These are phyloP conservation scores for Syngnathus floridae DNA, from an alignment of 2,113 vertebrate species.

Conservation along the genomic window DNA sequence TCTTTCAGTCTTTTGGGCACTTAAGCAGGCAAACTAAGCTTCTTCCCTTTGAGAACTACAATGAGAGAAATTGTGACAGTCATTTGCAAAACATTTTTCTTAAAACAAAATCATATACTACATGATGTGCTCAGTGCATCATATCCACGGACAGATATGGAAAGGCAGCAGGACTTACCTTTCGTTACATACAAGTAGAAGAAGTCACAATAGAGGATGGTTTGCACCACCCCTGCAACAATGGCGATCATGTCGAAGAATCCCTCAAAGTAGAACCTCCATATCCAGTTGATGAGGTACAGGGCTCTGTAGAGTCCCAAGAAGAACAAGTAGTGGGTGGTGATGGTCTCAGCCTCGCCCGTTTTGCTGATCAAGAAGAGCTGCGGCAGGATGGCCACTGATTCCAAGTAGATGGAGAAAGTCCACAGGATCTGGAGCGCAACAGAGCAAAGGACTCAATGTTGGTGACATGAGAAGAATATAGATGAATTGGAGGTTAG, in stretches of 20 bases:
- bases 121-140: background rate
- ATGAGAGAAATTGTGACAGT: constrained; percentile 3
- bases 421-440: constrained; percentile 91
- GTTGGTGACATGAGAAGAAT: too few species aligned
- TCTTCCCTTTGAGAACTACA: constrained; percentile 98
- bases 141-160: background rate
- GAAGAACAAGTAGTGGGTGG: constrained; percentile 98
- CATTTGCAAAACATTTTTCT: too few species aligned
- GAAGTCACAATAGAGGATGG: constrained; percentile 98
- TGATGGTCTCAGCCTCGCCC: constrained; percentile 97
- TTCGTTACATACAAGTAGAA: constrained; percentile 99
- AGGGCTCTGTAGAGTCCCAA: constrained; percentile 93
- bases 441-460: background rate
- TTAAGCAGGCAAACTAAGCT: constrained; percentile 98
- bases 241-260: constrained; percentile 99
- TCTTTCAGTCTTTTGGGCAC: constrained; percentile 77
- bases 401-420: constrained; percentile 97
- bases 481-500: too few species aligned
- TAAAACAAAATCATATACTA: background rate
- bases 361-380: constrained; percentile 99
- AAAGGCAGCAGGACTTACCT: constrained; percentile 71
- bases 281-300: constrained; percentile 98
- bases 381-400: constrained; percentile 95
- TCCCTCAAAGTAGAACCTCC: constrained; percentile 98
- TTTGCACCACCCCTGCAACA: constrained; percentile 95